phyloP scores from a whole-genome alignment of 2,113 vertebrate species.

The Uria aalge region DNA sequence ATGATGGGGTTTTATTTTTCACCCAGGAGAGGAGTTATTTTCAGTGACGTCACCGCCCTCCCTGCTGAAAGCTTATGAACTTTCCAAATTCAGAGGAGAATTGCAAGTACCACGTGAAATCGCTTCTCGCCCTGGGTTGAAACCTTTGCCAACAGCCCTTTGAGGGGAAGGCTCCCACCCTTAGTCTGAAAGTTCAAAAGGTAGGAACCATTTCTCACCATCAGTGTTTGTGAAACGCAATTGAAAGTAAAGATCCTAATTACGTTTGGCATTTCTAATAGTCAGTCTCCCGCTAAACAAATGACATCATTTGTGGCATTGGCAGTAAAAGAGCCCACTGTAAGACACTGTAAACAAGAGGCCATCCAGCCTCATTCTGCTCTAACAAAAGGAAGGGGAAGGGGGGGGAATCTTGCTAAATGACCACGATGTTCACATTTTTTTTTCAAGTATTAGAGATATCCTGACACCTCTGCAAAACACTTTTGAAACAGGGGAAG shows the following conservation, averaged over 20 bases:
- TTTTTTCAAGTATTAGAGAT: neutral
- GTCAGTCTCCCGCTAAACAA: slow-evolving; percentile 29
- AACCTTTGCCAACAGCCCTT: neutral
- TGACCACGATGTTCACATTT: neutral
- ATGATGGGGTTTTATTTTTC: neutral
- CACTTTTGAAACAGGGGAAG: neutral
- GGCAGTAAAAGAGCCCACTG: slow-evolving; percentile 36
- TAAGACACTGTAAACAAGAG: slow-evolving; percentile 47
- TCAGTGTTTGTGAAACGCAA: neutral
- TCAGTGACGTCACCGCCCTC: neutral
- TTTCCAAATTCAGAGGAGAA: neutral
- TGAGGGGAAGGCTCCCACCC: neutral
- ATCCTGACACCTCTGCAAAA: neutral
- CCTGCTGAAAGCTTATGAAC: neutral
- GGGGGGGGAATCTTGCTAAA: neutral
- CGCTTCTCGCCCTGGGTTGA: neutral
- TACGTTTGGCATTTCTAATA: slow-evolving; percentile 48
- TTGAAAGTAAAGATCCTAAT: slow-evolving; percentile 58
- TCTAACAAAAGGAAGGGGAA: slow-evolving; percentile 9
- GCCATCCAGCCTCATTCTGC: neutral
- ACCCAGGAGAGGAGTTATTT: neutral
- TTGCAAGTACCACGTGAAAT: neutral
- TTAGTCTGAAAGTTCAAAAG: slow-evolving; percentile 47
- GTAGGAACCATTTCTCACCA: slow-evolving; percentile 50
- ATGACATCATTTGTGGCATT: slow-evolving; percentile 57